Conservation (phyloP, 2,888 invertebrate species). For the Deilephila porcellus region DNA sequence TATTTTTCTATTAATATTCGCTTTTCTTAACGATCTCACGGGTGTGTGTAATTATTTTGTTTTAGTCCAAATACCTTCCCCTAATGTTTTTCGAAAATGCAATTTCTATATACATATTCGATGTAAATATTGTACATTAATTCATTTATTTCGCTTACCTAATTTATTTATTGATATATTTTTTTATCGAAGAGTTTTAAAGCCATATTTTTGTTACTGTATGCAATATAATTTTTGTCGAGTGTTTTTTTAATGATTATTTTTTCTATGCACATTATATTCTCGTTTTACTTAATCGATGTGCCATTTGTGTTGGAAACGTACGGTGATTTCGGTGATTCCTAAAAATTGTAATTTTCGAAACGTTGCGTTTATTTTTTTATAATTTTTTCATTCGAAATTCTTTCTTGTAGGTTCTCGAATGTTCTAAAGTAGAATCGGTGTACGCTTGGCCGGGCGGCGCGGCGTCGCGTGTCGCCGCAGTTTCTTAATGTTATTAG, state of each 20-base stretch:
- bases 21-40: conserved; percentile 70
- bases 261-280: conserved; percentile 53
- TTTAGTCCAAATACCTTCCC: conserved; percentile 53
- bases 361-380: conserved; percentile 38
- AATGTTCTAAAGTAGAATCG: conserved; percentile 82
- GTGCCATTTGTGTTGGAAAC: conserved; percentile 74
- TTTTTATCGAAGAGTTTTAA: conserved; percentile 71
- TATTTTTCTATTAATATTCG: conserved; percentile 70
- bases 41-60: conserved; percentile 48
- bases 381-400: conserved; percentile 54
- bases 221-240: conserved; percentile 58
- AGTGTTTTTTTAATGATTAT: conserved; percentile 54
- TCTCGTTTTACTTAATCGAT: conserved; percentile 40
- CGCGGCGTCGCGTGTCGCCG: conserved; percentile 52
- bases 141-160: conserved; percentile 66
- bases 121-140: conserved; percentile 84
- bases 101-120: conserved; percentile 76
- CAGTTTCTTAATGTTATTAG: conserved; percentile 35
- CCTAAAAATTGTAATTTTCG: conserved; percentile 57
- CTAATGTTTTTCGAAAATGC: conserved; percentile 64
- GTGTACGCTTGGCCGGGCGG: conserved; percentile 76
- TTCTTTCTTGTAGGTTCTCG: conserved; percentile 73
- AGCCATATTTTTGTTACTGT: conserved; percentile 76
- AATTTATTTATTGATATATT: conserved; percentile 81
- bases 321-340: conserved; percentile 66